Base-by-base conservation (phyloP, 2,797 vertebrate species). In the Geotrypetes seraphini region DNA sequence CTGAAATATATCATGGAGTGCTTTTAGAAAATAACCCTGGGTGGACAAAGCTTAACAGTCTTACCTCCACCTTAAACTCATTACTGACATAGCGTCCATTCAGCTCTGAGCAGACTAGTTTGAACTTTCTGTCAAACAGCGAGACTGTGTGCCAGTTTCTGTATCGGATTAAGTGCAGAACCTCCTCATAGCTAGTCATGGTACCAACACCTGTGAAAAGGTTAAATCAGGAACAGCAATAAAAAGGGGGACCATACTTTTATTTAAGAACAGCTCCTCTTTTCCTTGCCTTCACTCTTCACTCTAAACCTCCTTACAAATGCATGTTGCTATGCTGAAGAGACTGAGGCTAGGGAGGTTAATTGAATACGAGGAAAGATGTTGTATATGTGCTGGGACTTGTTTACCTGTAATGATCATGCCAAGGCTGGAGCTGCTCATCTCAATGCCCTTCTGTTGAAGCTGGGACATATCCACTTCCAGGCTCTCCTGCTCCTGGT, bases 81-180 rank as follows among this genome's bases (percentile, higher is more conserved):
- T 97, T 99, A 85, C 96, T 99, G 76, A 91, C 80, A 12, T 98
- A 99, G 53, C 96, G 95, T 0, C 96, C 91, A 5, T 96, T 99
- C 26, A 99, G 90, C 41, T 99, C 96, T 0, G 96, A 99, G 73
- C 96, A 99, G 41, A 91, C 73, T 28, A 98, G 71, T 33, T 89
- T 94, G 72, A 99, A 98, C 35, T 89, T 97, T 26, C 96, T 83
- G 76, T 98, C 95, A 3, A 97, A 97, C 39, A 98, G 78, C 1
- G 90, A 75, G 28, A 86, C 78, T 0, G 88, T 74, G 60, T 87
- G 90, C 94, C 93, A 96, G 75, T 98, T 95, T 50, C 91, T 84
- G 60, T 98, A 98, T 38, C 70, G 92, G 31, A 97, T 81, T 12
- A 93, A 79, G 42, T 90, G 96, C 50, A 99, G 53, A 7, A 88